phyloP scores from a whole-genome alignment of 2,113 vertebrate genomes.

The Ctenomys sociabilis region DNA sequence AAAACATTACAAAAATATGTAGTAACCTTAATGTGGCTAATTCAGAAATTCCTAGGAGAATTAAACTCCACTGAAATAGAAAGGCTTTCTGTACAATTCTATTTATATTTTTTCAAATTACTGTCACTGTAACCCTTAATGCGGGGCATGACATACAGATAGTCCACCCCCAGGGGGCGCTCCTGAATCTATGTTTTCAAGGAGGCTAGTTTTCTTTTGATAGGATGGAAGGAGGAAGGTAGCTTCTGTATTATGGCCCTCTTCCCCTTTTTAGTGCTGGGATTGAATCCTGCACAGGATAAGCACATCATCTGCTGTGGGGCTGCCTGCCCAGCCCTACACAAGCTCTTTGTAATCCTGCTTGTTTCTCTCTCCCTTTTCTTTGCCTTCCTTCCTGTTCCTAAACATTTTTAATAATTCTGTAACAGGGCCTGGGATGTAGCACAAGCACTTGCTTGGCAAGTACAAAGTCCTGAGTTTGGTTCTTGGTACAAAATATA shows the following conservation, averaged over 20 bases:
- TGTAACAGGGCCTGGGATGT: not conserved
- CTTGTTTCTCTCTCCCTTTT: not conserved
- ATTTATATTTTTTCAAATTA: not conserved
- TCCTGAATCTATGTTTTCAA: not conserved
- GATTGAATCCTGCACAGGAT: not conserved
- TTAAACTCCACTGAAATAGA: slow-evolving; percentile 18
- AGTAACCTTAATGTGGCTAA: slow-evolving; percentile 9
- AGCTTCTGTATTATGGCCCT: not conserved
- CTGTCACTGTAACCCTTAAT: not conserved
- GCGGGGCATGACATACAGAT: not conserved
- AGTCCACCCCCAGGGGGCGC: not conserved
- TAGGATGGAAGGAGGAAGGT: not conserved
- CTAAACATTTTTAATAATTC: not conserved
- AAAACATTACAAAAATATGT: slow-evolving; percentile 38
- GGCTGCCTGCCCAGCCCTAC: not conserved
- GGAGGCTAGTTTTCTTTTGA: not conserved
- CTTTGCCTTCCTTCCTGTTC: not conserved
- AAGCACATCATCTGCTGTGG: not conserved
- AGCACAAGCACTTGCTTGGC: no score
- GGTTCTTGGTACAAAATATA: no score
- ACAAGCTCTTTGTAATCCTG: not conserved
- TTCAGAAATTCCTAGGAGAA: slow-evolving; percentile 42
- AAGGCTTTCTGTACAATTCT: slow-evolving; percentile 33
- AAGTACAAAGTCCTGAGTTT: no score
- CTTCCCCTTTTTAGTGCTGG: not conserved